Conservation (phyloP, 30 jellyfish, hydroid and myxozoan species). For the Aurelia aurita region DNA sequence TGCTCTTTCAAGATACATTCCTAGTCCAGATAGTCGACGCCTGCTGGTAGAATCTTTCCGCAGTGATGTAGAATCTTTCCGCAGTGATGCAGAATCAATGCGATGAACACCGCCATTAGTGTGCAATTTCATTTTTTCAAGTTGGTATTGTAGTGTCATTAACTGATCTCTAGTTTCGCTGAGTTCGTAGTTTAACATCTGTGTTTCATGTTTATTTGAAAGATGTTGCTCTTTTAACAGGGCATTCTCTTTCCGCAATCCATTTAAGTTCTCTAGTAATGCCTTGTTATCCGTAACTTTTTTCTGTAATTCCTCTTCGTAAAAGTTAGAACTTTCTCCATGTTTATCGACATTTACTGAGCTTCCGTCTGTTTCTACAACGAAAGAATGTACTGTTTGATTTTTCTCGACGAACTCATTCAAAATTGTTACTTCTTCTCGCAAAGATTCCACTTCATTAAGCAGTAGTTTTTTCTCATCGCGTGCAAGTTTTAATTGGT, state of each 20-base stretch:
- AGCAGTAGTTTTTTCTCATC: conserved; percentile 36
- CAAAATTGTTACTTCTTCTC: conserved; percentile 29
- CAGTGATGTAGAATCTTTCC: too few species aligned
- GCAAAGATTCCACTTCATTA: conserved; percentile 32
- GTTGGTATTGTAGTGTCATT: conserved; percentile 40
- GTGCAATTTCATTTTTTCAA: conserved; percentile 19
- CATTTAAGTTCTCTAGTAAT: conserved; percentile 23
- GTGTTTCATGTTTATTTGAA: conserved; percentile 52
- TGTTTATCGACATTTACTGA: background rate
- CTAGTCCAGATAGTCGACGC: background rate
- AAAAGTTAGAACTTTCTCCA: background rate
- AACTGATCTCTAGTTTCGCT: conserved; percentile 41
- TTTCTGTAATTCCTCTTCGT: conserved; percentile 34
- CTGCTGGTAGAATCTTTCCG: too few species aligned
- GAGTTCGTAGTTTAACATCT: conserved; percentile 24
- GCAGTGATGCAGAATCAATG: too few species aligned
- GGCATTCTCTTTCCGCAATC: conserved; percentile 53
- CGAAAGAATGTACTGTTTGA: background rate
- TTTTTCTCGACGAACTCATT: conserved; percentile 19
- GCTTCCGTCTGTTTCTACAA: background rate
- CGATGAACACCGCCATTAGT: background rate
- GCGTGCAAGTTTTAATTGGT: conserved; percentile 27
- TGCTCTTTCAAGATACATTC: conserved; percentile 31
- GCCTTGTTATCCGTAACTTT: conserved; percentile 27
- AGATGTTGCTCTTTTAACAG: conserved; percentile 60